Evolutionary conservation across 2,113 vertebrate genomes (phyloP).

Genomic region (Climacteris rufus): DNA sequence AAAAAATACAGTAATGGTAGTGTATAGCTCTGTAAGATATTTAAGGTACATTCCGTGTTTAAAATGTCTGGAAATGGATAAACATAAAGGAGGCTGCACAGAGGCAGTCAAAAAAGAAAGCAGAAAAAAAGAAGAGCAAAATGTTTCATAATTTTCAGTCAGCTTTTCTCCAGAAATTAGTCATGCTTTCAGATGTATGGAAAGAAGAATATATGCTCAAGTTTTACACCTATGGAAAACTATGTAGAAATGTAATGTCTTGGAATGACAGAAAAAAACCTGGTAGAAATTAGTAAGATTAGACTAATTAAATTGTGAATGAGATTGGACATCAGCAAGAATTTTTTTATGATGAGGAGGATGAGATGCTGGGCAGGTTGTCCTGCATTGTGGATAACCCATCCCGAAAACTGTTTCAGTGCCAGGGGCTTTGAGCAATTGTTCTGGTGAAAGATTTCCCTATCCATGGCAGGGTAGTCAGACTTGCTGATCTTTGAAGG

Average conservation of each 20-base stretch:
- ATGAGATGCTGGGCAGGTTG: neutral
- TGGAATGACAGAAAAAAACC: neutral
- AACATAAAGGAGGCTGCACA: neutral
- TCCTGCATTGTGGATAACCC: rapidly evolving
- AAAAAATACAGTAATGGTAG: neutral
- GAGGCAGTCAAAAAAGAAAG: neutral
- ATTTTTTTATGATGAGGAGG: neutral
- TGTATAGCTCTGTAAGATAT: neutral
- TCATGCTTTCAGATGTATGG: neutral
- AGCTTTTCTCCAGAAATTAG: neutral
- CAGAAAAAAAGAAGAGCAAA: neutral
- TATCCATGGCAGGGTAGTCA: neutral
- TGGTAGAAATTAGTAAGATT: neutral
- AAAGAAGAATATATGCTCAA: neutral
- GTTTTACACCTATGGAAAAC: neutral
- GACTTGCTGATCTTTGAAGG: neutral
- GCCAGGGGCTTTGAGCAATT: neutral
- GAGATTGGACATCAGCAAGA: neutral
- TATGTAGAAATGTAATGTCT: neutral
- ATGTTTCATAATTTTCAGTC: neutral
- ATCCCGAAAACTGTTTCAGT: neutral
- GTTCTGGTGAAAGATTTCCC: neutral
- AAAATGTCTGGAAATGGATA: neutral
- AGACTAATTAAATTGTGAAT: neutral
- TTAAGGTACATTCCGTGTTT: neutral